Evolutionary conservation across 2,113 vertebrate genomes (phyloP), one percentile per base, ranked within the genome.

Genomic region (Xenopus laevis): DNA sequence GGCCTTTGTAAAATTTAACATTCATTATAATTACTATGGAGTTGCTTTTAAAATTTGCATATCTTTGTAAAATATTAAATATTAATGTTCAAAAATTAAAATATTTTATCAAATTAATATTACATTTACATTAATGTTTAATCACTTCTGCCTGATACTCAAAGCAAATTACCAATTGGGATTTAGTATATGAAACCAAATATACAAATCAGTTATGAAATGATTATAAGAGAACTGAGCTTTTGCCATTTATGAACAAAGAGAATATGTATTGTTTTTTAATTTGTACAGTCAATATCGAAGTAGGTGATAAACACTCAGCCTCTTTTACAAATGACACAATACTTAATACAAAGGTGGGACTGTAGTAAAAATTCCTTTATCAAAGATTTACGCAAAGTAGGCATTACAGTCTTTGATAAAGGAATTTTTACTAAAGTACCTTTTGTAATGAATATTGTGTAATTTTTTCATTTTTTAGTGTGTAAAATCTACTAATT

Each of bases 71-170:
- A 69, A 68, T 55, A 69, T 76, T 63, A 76, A 76, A 76, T 76
- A 76, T 76, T 69, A 63, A 76, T 76, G 73, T 21, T 13, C 33
- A 69, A 76, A 76, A 76, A 76, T 76, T 69, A 69, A 76, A 76
- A 76, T 76, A 76, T 76, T 69, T 69, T 70, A 76, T 76, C 73
- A 76, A 76, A 76, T 76, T 76, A 76, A 76, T 76, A 69, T 76
- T 76, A 30, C 73, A 76, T 69, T 69, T 61, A 21, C 58, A 76
- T 76, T 69, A 76, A 76, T 76, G 62, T 76, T 76, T 69, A 68
- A 76, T 69, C 62, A 69, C 18, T 33, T 68, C 27, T 68, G 58
- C 46, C 45, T 68, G 65, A 63, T 63, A 69, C 73, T 76, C 58
- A 69, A 76, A 69, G 73, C 59, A 44, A 68, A 68, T 18, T 71